A percentile compares a stretch with the other conserved stretches of the same genome.
Conservation (phyloP, 2,888 invertebrate genomes). For the Standfussiana lucernea region DNA sequence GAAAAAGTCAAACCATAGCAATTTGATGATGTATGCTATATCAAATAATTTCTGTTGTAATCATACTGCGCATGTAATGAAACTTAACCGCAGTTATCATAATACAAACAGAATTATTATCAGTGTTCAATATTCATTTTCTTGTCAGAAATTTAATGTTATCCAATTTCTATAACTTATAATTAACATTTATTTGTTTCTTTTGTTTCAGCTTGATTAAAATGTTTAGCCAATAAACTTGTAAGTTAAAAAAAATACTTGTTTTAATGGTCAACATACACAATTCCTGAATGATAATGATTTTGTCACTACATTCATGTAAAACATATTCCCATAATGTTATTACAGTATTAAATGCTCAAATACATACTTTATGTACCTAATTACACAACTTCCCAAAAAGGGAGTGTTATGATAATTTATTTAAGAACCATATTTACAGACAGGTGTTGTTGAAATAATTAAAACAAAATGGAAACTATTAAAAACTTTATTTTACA, state of each 20-base stretch:
- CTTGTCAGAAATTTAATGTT: too few relatives aligned
- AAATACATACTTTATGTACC: neutral
- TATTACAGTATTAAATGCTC: neutral
- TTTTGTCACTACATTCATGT: neutral
- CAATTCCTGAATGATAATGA: constrained; percentile 6
- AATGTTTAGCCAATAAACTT: constrained; percentile 81
- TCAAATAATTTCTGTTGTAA: neutral
- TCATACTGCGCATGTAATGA: neutral
- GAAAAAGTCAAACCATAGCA: neutral
- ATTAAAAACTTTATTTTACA: constrained; percentile 68
- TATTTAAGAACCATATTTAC: neutral
- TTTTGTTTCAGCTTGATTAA: constrained; percentile 92
- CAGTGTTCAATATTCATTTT: neutral
- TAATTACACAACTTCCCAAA: too few relatives aligned
- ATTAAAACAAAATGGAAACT: constrained; percentile 38
- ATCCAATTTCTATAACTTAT: neutral
- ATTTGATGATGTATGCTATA: neutral
- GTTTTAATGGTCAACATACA: constrained; percentile 65
- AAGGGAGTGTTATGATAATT: too few relatives aligned
- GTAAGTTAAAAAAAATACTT: constrained; percentile 71
- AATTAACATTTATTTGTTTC: constrained; percentile 67
- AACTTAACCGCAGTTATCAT: neutral
- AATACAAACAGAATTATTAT: neutral
- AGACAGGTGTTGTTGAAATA: neutral
- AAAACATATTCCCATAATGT: neutral